Base-by-base conservation (phyloP, 2,797 vertebrate species). In the Mus caroli region DNA sequence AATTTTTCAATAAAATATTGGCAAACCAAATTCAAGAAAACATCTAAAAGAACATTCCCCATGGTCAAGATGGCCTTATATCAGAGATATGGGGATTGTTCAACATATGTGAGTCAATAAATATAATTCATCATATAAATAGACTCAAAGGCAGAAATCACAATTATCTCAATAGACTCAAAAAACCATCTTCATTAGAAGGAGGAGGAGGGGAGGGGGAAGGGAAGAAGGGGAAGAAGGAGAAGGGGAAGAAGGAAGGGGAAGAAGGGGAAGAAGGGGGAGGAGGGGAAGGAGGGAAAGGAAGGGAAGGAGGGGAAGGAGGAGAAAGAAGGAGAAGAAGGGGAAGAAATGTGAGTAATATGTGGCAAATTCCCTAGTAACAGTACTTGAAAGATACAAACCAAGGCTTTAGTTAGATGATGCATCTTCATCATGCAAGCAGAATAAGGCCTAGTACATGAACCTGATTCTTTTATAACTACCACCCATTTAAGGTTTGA, bases 401-500 rank as follows among this genome's bases (percentile, higher is more conserved):
- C 2, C 34, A 88, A 76, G n/a, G 75, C 56, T 40, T 28, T 46
- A 46, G 93, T n/a, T 88, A 37, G 90, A 78, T 20, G 20, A 28
- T 82, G 64, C 31, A 34, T 13, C 28, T 96, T 94, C 40, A 64
- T 43, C 75, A 46, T 28, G 56, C 22, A 85, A 88, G 24, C 62
- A 83, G 14, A 90, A 50, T 52, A 84, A 91, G 84, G 79, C 3
- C 22, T 82, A 8, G 17, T 40, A 73, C 2, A 69, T 0, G 1
- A 64, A 76, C 80, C 34, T 86, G 37, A 31, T 24, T 92, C 83
- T 19, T 80, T 91, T 91, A 37, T 50, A 73, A 20, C 40, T 85
- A 73, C 78, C 14, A 20, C 86, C 17, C 6, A 76, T 52, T 24
- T 69, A 82, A 90, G 46, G n/a, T 95, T 94, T 95, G 71, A 14